Conservation (phyloP, 2,113 vertebrate genomes). For the Elaphurus davidianus region DNA sequence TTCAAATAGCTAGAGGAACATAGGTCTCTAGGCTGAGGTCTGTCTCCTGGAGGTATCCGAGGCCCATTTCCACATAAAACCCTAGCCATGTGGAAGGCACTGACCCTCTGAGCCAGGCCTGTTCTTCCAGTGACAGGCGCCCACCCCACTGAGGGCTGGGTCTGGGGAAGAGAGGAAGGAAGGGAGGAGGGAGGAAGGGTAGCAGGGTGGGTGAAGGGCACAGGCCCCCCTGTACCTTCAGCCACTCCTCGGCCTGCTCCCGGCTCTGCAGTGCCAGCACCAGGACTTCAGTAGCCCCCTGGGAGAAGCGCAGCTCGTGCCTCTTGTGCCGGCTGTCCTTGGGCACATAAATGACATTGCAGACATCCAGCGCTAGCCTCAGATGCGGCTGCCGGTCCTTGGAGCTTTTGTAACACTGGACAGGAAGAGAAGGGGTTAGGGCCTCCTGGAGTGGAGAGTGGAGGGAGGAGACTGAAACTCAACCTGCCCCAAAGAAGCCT, state of each 20-base stretch:
- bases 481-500: background rate
- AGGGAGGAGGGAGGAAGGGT: background rate
- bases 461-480: background rate
- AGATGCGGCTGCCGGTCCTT: conserved; percentile 92
- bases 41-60: background rate
- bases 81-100: rapidly evolving
- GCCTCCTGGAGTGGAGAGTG: background rate
- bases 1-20: background rate
- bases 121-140: background rate
- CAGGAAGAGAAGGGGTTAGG: conserved; percentile 19
- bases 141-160: background rate
- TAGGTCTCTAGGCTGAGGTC: background rate
- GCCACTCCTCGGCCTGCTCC: conserved; percentile 97
- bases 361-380: conserved; percentile 89
- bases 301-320: conserved; percentile 94
- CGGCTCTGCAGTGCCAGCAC: conserved; percentile 96
- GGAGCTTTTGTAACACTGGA: conserved; percentile 96
- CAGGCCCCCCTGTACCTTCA: conserved; percentile 85
- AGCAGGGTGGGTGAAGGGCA: background rate
- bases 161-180: background rate
- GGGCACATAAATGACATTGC: conserved; percentile 91
- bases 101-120: background rate
- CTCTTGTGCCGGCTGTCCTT: conserved; percentile 96
- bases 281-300: conserved; percentile 90
- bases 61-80: background rate